Base-by-base conservation (phyloP, 2,797 vertebrate genomes). In the Strix occidentalis region DNA sequence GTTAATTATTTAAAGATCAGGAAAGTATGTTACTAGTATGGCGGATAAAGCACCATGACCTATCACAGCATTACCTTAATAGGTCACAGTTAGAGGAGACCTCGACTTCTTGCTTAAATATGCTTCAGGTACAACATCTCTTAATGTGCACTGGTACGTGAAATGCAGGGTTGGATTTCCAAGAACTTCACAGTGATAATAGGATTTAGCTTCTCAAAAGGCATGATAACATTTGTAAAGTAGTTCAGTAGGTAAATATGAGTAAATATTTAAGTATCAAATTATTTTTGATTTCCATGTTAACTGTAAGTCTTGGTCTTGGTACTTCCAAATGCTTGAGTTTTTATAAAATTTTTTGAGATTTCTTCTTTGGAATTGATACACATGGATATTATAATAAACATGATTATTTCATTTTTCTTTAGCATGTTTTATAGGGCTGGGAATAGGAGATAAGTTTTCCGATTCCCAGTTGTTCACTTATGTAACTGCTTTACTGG, bases 1-100 rank as follows among this genome's bases (percentile, higher is more conserved):
- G 33, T 90, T 89, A 87, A 87, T 96, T 89, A 65, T 80, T 82
- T 75, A 87, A 93, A 71, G 23, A 83, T 61, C 51, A 64, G 53
- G 71, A 77, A 87, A 93, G 4, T 76, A 6, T n/a, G n/a, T 87
- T 92, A 46, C 11, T 89, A 54, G 70, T 57, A 25, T 50, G 43
- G 18, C 77, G 46, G 24, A 50, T 75, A 74, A 87, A 85, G 6
- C 24, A 43, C 31, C 9, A 18, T 53, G 28, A 41, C 74, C 45
- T 84, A 6, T 43, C n/a, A 13, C 1, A 54, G 50, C 3, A 5
- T 60, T 82, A 39, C 25, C 26, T 50, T 46, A 16, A 39, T 24
- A 37, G 61, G 37, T 57, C 33, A 60, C 29, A 48, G 26, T 57
- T 56, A 60, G 48, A 93, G 46, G n/a, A 84, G 45, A 29, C 21